phyloP scores from a whole-genome alignment of 2,888 invertebrate species.

The Sinelater perroti region DNA sequence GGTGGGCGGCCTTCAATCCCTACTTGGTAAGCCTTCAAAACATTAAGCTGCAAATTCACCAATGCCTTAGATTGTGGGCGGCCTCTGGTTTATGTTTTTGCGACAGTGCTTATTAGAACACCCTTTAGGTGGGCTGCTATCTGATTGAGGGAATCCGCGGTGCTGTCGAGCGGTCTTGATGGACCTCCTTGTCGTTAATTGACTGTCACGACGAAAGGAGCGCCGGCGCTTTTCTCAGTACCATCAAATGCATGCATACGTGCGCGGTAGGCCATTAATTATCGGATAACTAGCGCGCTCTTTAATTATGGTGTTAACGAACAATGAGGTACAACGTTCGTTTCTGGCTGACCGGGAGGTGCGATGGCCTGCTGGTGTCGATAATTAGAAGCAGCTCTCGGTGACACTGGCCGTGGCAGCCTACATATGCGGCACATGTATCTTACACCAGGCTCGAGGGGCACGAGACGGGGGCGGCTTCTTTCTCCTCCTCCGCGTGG shows the following conservation, averaged over 20 bases:
- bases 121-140: no score
- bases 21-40: no score
- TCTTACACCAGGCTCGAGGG: constrained; percentile 28
- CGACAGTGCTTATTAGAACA: no score
- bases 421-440: constrained; percentile 35
- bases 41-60: no score
- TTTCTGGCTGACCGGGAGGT: constrained; percentile 43
- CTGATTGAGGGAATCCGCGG: not conserved
- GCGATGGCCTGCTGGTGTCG: constrained; percentile 45
- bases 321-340: constrained; percentile 44
- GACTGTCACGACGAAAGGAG: constrained; percentile 44
- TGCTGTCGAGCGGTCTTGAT: constrained; percentile 35
- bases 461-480: constrained; percentile 37
- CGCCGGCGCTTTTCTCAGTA: constrained; percentile 34
- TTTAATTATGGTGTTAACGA: constrained; percentile 51
- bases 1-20: no score
- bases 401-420: constrained; percentile 41
- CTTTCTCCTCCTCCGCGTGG: constrained; percentile 40
- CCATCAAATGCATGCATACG: constrained; percentile 28
- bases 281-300: constrained; percentile 46
- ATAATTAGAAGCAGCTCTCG: constrained; percentile 44
- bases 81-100: not conserved
- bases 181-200: constrained; percentile 44
- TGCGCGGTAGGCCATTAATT: constrained; percentile 47
- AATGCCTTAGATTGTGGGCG: no score